Evolutionary conservation across 2,888 invertebrate species (phyloP), one percentile per base, ranked within the genome.

Genomic region (Phyllotreta striolata): DNA sequence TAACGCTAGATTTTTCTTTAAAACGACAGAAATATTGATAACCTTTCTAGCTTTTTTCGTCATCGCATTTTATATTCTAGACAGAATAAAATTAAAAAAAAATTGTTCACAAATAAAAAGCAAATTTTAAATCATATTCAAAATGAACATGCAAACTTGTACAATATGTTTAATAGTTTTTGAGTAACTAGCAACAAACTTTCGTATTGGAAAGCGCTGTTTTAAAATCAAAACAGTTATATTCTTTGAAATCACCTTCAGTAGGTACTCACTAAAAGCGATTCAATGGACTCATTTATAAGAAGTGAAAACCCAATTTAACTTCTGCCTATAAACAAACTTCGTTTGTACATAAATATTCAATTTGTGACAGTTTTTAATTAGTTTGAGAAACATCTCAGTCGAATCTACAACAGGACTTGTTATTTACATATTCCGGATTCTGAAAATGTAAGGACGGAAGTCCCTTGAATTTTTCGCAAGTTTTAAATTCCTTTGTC

Each of bases 21-120:
- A 65, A 58, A 55, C 9, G 52, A 54, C 52, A 58, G 37, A 57
- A 62, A 62, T 65, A 65, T 64, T 64, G 60, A 64, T 64, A 61
- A 61, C 54, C 49, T 14, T 57, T 8, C 39, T 38, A 9, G 41
- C 24, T 44, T 55, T 24, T 24, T 24, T 24, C 24, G 4, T 24
- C 24, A 24, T 24, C 24, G n/a, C n/a, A 24, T 24, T 24, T 24
- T 24, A 24, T 24, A 24, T 24, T 24, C 24, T 24, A 24, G 24
- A 24, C 24, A 24, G 24, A 24, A 24, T 24, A 4, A 24, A 24
- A 24, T n/a, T n/a, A n/a, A n/a, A n/a, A n/a, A n/a, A n/a, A n/a
- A n/a, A n/a, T n/a, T n/a, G n/a, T n/a, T n/a, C n/a, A n/a, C n/a
- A n/a, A n/a, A n/a, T n/a, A n/a, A n/a, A n/a, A n/a, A n/a, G n/a